Evolutionary conservation across 2,113 vertebrate species (phyloP), one percentile per base, ranked within the genome.

Genomic region (Chaenogobius annularis): DNA sequence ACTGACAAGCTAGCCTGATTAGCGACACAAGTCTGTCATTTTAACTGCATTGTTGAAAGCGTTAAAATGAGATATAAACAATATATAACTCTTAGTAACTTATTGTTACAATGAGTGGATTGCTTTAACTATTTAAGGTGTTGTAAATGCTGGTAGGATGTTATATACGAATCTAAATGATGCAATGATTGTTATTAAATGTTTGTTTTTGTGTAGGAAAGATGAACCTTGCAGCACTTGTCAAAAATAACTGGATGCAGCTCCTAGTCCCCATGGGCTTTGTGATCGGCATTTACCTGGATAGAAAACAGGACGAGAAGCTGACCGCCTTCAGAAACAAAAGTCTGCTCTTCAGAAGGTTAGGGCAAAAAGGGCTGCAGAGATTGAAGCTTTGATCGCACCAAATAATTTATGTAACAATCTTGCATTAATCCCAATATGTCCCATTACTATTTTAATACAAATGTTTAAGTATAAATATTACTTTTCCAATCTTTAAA

Each of bases 251-350:
- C 74, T 98, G 96, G 97, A 68, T 88, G 20, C 86, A 95, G 73
- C 50, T 95, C 44, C 64, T 99, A 4, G 93, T 98, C 23, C 96
- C 98, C 0, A n/a, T 94, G 50, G 96, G 96, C 77, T 95, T 96
- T 83, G 85, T 95, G 43, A 0, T 97, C 10, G 97, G 98, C 48
- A 91, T 88, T 59, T 98, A 97, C 68, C 70, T 96, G 31, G 98
- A 99, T 89, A 94, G 73, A 81, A 83, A 8, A 81, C 93, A 93
- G 58, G 96, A 97, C 72, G 86, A 93, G 79, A 95, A 90, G 71
- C 79, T 98, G 65, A 89, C 94, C 17, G 44, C 92, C 31, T 98
- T 95, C 94, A 94, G 96, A 82, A 98, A 99, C 88, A 98, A 96
- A 91, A 99, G 98, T 75, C 61, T 80, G 7, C 84, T 98, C 37